A percentile compares a stretch with the other conserved stretches of the same genome.
These are phyloP conservation scores for Nasonovia ribisnigri DNA, from an alignment of 2,888 invertebrate species.

Conservation along the genomic window DNA sequence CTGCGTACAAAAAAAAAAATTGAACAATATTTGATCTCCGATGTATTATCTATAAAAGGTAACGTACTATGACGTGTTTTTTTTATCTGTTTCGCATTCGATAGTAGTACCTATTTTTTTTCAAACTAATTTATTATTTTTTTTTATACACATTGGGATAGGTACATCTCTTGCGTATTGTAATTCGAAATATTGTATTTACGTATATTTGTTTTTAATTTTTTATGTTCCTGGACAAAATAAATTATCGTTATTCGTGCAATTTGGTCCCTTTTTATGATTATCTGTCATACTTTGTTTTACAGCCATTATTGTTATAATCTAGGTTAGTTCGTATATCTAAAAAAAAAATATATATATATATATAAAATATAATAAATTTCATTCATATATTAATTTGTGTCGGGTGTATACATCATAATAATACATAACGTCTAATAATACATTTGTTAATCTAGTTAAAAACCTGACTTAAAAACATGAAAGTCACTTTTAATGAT, in stretches of 20 bases:
- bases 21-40: not conserved
- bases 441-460: slow-evolving; percentile 18
- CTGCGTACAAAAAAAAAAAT: not conserved
- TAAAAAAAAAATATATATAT: not conserved
- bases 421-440: slow-evolving; percentile 20
- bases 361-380: slow-evolving; percentile 11
- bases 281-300: slow-evolving; percentile 18
- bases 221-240: not conserved
- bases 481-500: slow-evolving; percentile 16
- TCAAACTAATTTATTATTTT: not conserved
- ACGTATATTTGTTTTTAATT: not conserved
- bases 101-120: not conserved
- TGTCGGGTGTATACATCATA: not conserved
- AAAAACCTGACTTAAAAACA: not conserved
- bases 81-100: not conserved
- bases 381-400: not conserved
- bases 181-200: not conserved
- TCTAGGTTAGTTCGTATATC: not conserved
- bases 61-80: not conserved
- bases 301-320: not conserved
- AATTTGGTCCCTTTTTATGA: slow-evolving; percentile 28
- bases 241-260: not conserved
- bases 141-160: not conserved
- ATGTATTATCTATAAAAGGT: not conserved
- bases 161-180: not conserved